Evolutionary conservation across 2,113 vertebrate species (phyloP).

Genomic region (Pelobates fuscus): DNA sequence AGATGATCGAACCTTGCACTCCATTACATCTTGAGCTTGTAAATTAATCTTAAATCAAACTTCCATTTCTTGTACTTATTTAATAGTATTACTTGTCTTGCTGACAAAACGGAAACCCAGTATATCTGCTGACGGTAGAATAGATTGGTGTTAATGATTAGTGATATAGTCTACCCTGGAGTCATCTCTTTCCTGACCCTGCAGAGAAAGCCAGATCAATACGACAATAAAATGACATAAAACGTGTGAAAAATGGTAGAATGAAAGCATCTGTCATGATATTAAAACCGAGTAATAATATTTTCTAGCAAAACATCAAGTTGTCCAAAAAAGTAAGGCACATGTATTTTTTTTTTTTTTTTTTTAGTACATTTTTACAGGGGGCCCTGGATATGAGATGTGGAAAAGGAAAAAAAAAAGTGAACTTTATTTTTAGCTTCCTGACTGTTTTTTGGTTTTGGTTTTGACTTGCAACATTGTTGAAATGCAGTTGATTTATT

Average conservation of each 20-base stretch:
- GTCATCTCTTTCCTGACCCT: slow-evolving; percentile 68
- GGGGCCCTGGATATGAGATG: too few species aligned
- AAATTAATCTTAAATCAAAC: slow-evolving; percentile 70
- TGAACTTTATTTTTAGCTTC: too few species aligned
- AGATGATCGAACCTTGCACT: slow-evolving; percentile 61
- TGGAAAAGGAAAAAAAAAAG: too few species aligned
- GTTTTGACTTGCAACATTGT: too few species aligned
- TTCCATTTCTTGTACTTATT: slow-evolving; percentile 52
- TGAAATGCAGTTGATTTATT: too few species aligned
- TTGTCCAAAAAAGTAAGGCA: slow-evolving; percentile 55
- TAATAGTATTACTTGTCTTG: slow-evolving; percentile 49
- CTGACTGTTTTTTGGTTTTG: too few species aligned
- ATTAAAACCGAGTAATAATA: slow-evolving; percentile 60
- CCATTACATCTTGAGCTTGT: slow-evolving; percentile 67
- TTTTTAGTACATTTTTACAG: too few species aligned
- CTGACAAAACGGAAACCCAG: slow-evolving; percentile 56
- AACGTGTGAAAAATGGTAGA: slow-evolving; percentile 55
- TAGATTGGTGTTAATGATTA: slow-evolving; percentile 64
- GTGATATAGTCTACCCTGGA: slow-evolving; percentile 62
- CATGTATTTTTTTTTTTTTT: too few species aligned
- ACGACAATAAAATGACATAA: slow-evolving; percentile 52
- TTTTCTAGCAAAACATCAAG: slow-evolving; percentile 39
- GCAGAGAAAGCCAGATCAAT: slow-evolving; percentile 50
- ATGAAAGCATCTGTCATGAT: slow-evolving; percentile 50
- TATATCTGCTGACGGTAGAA: slow-evolving; percentile 53